These are phyloP conservation scores for Ptychoptera contaminata DNA, from an alignment of 2,888 invertebrate genomes.

Conservation along the genomic window DNA sequence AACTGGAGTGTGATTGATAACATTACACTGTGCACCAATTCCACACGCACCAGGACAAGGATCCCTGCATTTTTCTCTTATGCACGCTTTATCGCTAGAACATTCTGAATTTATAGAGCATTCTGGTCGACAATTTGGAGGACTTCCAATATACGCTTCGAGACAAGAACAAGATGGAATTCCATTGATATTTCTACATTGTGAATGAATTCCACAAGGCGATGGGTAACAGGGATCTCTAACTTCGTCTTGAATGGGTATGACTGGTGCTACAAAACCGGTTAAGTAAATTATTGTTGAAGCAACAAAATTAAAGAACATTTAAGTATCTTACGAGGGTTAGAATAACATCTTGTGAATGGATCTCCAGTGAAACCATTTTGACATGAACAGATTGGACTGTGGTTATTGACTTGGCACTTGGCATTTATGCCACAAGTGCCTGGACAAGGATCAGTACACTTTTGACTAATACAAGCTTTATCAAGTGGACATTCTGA, in stretches of 20 bases:
- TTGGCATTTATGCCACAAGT: conserved; percentile 46
- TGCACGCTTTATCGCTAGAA: conserved; percentile 48
- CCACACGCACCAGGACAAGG: conserved; percentile 60
- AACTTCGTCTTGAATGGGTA: conserved; percentile 21
- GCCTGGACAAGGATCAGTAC: conserved; percentile 45
- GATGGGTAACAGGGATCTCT: conserved; percentile 51
- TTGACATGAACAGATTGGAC: conserved; percentile 59
- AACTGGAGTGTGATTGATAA: conserved; percentile 56
- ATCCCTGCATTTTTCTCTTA: conserved; percentile 56
- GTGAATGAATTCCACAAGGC: conserved; percentile 46
- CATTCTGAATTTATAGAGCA: conserved; percentile 59
- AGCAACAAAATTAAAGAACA: background rate
- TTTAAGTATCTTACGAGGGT: conserved; percentile 24
- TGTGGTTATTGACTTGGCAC: conserved; percentile 59
- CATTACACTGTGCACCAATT: conserved; percentile 51
- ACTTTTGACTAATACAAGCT: conserved; percentile 49
- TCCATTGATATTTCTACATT: conserved; percentile 44
- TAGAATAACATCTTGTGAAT: conserved; percentile 43
- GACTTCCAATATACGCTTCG: conserved; percentile 50
- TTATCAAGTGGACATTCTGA: conserved; percentile 42
- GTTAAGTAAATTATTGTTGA: background rate
- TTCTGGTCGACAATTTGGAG: conserved; percentile 58
- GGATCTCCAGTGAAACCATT: conserved; percentile 58
- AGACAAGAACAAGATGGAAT: conserved; percentile 59
- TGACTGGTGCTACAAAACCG: conserved; percentile 11